phyloP scores from a whole-genome alignment of 2,888 invertebrate species.

The Drosophila heteroneura region DNA sequence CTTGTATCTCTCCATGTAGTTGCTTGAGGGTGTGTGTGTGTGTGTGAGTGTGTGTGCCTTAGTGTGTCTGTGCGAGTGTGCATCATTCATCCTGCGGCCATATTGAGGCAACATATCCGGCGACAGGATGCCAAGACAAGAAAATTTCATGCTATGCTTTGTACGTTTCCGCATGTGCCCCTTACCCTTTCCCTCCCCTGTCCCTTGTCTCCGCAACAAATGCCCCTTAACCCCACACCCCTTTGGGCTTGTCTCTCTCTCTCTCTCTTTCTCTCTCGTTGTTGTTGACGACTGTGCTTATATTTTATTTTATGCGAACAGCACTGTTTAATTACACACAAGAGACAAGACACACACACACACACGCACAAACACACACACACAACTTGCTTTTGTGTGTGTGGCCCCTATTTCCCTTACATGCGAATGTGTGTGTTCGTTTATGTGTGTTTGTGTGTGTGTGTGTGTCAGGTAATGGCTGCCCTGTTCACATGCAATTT shows the following conservation, averaged over 20 bases:
- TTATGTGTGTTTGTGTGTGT: constrained; percentile 19
- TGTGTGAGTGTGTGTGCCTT: constrained; percentile 25
- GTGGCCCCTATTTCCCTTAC: constrained; percentile 3
- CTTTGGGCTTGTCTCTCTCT: not conserved
- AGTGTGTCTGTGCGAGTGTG: constrained; percentile 53
- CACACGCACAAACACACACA: constrained; percentile 1
- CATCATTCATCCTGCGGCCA: constrained; percentile 81
- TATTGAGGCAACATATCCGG: constrained; percentile 82
- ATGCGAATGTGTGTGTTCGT: constrained; percentile 18
- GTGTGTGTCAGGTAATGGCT: constrained; percentile 70
- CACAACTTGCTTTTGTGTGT: constrained; percentile 32
- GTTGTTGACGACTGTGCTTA: constrained; percentile 64
- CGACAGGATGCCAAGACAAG: constrained; percentile 82
- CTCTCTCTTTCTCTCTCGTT: not conserved
- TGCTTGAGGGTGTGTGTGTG: constrained; percentile 28
- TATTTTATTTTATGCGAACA: constrained; percentile 81
- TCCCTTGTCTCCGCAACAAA: not conserved
- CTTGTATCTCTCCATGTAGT: constrained; percentile 23
- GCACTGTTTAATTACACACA: constrained; percentile 81
- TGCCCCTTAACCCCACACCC: not conserved
- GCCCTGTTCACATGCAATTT: constrained; percentile 79
- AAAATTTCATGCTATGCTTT: constrained; percentile 79
- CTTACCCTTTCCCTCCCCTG: not conserved
- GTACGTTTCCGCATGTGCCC: constrained; percentile 68
- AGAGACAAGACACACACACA: constrained; percentile 65